Conservation (phyloP, 2,113 vertebrate species). For the Ictalurus punctatus region DNA sequence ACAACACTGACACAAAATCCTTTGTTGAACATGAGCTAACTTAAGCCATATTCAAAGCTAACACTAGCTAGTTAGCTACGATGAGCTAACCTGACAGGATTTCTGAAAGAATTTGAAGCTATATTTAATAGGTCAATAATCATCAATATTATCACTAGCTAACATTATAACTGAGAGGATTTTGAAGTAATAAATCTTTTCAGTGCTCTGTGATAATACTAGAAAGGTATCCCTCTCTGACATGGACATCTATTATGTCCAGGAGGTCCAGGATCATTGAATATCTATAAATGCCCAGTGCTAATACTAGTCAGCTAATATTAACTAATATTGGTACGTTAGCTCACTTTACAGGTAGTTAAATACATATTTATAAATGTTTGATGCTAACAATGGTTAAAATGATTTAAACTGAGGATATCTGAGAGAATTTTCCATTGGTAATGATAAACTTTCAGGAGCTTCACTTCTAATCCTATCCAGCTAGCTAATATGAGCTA, state of each 20-base stretch:
- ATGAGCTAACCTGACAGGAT: neutral
- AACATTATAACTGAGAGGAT: neutral
- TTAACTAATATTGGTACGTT: too few relatives aligned
- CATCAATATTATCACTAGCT: neutral
- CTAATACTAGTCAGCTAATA: too few relatives aligned
- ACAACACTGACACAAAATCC: neutral
- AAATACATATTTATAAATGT: neutral
- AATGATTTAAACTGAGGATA: neutral
- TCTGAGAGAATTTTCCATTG: neutral
- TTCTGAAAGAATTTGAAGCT: neutral
- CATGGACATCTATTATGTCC: too few relatives aligned
- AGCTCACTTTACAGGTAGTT: too few relatives aligned
- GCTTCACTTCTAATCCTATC: neutral
- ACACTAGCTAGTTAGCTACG: neutral
- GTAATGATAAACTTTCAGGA: neutral
- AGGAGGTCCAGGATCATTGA: too few relatives aligned
- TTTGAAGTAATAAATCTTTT: neutral
- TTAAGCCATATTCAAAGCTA: neutral
- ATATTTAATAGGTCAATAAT: neutral
- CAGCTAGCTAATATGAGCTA: neutral
- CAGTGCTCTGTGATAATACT: too few relatives aligned
- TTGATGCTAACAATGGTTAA: neutral
- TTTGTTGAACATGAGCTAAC: neutral
- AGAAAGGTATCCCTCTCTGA: too few relatives aligned
- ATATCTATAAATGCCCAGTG: too few relatives aligned